Evolutionary conservation across 2,888 invertebrate species (phyloP).

Genomic region (Lapara coniferarum): DNA sequence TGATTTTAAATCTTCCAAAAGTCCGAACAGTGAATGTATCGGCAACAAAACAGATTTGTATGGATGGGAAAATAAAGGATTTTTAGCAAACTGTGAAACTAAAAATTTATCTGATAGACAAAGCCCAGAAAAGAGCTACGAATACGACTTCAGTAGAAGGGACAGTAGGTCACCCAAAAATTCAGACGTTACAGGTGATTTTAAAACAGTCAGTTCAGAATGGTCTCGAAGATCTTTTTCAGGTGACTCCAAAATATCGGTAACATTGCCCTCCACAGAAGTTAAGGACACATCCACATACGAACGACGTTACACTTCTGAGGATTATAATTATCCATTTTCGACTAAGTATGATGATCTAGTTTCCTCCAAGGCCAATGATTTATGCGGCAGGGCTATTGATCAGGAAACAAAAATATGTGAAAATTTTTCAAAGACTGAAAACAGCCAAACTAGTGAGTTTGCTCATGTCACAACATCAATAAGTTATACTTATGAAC

Average conservation of each 20-base stretch:
- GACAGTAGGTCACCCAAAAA: conserved; percentile 47
- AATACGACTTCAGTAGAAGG: conserved; percentile 55
- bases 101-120: conserved; percentile 47
- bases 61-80: conserved; percentile 82
- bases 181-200: conserved; percentile 47
- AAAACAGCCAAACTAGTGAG: conserved; percentile 79
- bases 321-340: conserved; percentile 68
- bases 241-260: conserved; percentile 67
- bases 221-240: conserved; percentile 71
- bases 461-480: conserved; percentile 80
- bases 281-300: conserved; percentile 63
- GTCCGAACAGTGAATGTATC: conserved; percentile 71
- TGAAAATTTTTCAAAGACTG: conserved; percentile 74
- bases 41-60: conserved; percentile 77
- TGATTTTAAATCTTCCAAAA: conserved; percentile 60
- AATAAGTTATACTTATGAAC: conserved; percentile 80
- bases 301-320: conserved; percentile 62
- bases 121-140: conserved; percentile 50
- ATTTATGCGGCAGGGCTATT: conserved; percentile 69
- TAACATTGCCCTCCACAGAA: conserved; percentile 66
- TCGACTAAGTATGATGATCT: conserved; percentile 76
- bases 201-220: conserved; percentile 53
- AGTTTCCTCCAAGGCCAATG: conserved; percentile 69
- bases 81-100: conserved; percentile 68
- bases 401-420: conserved; percentile 70